Evolutionary conservation across 1,140 invertebrate species (phyloP), one percentile per base, ranked within the genome.

Genomic region (Ericerus pela): DNA sequence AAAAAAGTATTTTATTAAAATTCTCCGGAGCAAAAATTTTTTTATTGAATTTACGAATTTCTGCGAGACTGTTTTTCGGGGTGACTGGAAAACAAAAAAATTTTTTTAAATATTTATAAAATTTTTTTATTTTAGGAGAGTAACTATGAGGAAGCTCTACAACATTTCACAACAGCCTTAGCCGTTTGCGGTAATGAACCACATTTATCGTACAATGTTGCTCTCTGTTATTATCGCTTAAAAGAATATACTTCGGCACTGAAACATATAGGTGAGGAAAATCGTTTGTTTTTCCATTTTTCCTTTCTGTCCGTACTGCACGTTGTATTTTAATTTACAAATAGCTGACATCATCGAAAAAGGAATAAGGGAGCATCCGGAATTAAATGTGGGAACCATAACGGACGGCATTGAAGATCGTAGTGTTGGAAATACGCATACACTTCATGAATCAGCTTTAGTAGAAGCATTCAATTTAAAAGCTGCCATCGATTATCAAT

Each of bases 401-500:
- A 92, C 93, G n/a, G 96, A 99, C 71, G 93, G 93, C 8, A 90
- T 94, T 59, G 91, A 96, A 75, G 84, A 95, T 2, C 77, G 90
- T 62, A 96, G 93, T 70, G 95, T 99, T 41, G 96, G 95, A 14
- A 99, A 99, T 72, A 96, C 94, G 1, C 73, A 96, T 31, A 90
- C 88, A 0, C 76, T 99, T 43, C 92, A 98, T 66, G 85, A 98
- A 70, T 96, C 95, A 20, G 93, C 93, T 29, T 73, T 99, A 2
- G 91, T 97, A 14, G 96, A 99, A 73, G 94, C 96, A 0, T 96
- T 98, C 65, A 99, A 99, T 73, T 75, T 99, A 0, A 98, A 97
- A 75, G 94, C 94, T 16, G 96, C 96, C 2, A 94, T 99, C 62
- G 94, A 99, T 72, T 98, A 93, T 72, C 88, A 96, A 67, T 74